phyloP scores from a whole-genome alignment of 2,888 invertebrate species.

The Drosophila ezoana region DNA sequence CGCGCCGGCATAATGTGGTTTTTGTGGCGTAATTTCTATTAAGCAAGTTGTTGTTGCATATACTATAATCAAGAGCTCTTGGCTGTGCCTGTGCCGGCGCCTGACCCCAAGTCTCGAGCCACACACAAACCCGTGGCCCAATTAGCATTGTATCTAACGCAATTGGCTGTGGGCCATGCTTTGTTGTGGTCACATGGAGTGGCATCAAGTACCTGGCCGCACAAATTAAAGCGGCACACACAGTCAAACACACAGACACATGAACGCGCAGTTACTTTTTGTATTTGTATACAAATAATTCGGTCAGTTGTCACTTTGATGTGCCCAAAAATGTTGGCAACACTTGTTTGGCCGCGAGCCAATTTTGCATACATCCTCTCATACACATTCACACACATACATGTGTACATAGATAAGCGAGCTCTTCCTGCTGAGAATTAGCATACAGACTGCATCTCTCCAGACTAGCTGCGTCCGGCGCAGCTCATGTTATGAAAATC shows the following conservation, averaged over 20 bases:
- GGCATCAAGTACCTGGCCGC: constrained; percentile 54
- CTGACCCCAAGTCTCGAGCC: constrained; percentile 24
- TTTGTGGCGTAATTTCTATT: constrained; percentile 76
- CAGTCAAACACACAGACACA: constrained; percentile 14
- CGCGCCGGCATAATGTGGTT: constrained; percentile 77
- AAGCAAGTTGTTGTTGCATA: constrained; percentile 61
- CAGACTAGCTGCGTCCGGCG: constrained; percentile 45
- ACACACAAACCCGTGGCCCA: constrained; percentile 49
- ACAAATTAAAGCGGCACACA: constrained; percentile 36
- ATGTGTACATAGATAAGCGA: constrained; percentile 25
- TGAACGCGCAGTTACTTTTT: constrained; percentile 3
- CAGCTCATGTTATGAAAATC: constrained; percentile 61
- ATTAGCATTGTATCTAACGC: constrained; percentile 74
- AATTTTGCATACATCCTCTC: constrained; percentile 21
- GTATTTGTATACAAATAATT: constrained; percentile 55
- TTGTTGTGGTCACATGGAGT: constrained; percentile 69
- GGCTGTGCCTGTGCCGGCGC: constrained; percentile 1
- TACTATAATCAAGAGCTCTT: constrained; percentile 55
- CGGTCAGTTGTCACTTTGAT: constrained; percentile 79
- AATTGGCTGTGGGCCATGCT: constrained; percentile 74
- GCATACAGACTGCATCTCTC: constrained; percentile 63
- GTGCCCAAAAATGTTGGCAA: constrained; percentile 59
- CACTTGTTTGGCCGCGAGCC: constrained; percentile 58
- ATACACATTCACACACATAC: background rate
- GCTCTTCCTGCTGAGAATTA: constrained; percentile 74